Base-by-base conservation (phyloP, 2,888 invertebrate species). In the Hydropsyche betteni region DNA sequence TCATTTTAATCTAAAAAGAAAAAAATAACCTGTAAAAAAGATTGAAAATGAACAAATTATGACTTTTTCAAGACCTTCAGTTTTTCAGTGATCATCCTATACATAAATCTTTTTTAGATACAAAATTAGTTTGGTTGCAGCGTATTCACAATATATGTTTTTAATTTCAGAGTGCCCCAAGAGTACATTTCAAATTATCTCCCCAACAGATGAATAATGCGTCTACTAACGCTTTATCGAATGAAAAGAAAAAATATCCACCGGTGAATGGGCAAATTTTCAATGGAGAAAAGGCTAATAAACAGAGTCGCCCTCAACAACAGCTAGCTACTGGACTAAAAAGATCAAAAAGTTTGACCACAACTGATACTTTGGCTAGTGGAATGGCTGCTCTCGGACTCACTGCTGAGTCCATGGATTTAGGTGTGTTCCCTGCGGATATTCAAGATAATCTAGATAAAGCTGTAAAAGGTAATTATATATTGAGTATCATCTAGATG, bases 291-390 rank as follows among this genome's bases (percentile, higher is more conserved):
- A 75, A 72, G 33, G 38, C 50, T 5, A 76, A 85, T 84, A 82
- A 44, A 14, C 72, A 55, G 24, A 3, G 3, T 70, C 70, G 34
- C 24, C 77, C 68, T 80, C 75, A 77, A 74, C 76, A 58, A 44
- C 74, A 80, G 69, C 78, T 79, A 77, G 69, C 77, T 44, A 83
- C 83, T 68, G 84, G 89, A n/a, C 83, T 94, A 78, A 94, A 95
- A 85, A 89, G 95, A 69, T 94, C 94, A 77, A 95, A 94, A 84
- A 94, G 94, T 75, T 84, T 95, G 80, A 93, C 93, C 8, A 91
- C 94, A 0, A 91, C 93, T 0, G 94, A 94, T 82, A 90, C 92
- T 10, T 84, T 91, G 79, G 90, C 91, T 69, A 88, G 91, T 68
- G 90, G 91, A 16, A 89, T 90, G 84, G 91, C 91, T 50, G 88